Evolutionary conservation across 2,888 invertebrate species (phyloP), one percentile per base, ranked within the genome.

Genomic region (Aspidiotus rigidus): DNA sequence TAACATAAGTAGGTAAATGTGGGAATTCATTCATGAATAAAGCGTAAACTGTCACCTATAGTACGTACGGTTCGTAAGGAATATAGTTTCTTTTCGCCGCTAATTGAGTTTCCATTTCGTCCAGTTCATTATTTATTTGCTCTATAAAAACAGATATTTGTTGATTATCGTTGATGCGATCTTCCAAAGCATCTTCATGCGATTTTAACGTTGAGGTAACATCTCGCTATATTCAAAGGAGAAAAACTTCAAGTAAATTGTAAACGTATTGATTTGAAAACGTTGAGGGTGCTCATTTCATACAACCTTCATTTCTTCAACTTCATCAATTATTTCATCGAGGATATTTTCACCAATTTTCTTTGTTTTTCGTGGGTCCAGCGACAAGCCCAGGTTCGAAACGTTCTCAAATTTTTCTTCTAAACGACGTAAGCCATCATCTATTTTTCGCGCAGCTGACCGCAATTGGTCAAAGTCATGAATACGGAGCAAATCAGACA

Each of bases 121-220:
- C 3, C 2, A 49, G 49, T 6, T 49, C 49, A 49, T 11, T 49
- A 13, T 49, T 11, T 2, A 49, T 3, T n/a, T n/a, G 49, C 3
- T 49, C 11, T 3, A 49, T n/a, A 6, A 49, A 49, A 49, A n/a
- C 49, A 13, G 49, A 49, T 49, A 49, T n/a, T 6, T 49, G 49
- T 49, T 49, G 11, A 49, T 49, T 49, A 49, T 49, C 49, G n/a
- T n/a, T n/a, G n/a, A 49, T 49, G 49, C 49, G n/a, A n/a, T 49
- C 49, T 49, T 49, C 11, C 6, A 49, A n/a, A 49, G n/a, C 49
- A 6, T n/a, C n/a, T 49, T 49, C n/a, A 11, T 49, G 49, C 11
- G n/a, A n/a, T 13, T 2, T 13, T 6, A 49, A 49, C 10, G 3
- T 3, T 11, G 49, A 49, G 3, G 10, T n/a, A 49, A 49, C 49